Base-by-base conservation (phyloP, 2,113 vertebrate genomes). In the Plecturocebus donacophilus region DNA sequence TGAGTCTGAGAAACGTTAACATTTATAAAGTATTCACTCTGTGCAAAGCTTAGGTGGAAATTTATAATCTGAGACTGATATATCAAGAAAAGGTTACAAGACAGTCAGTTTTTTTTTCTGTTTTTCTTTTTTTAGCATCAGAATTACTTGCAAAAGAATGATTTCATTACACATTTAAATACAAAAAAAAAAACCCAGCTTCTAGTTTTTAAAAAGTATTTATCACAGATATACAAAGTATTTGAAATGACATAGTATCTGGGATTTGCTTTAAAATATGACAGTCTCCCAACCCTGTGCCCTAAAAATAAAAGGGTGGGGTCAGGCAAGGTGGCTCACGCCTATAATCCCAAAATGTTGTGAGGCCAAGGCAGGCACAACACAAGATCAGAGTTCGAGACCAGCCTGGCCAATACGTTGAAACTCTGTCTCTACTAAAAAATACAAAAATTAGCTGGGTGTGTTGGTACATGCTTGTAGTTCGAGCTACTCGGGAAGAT, bases 1-100 rank as follows among this genome's bases (percentile, higher is more conserved):
- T 58, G 61, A 96, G 49, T 96, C 14, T 95, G 54, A 93, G 52
- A 95, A 64, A 96, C 85, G 54, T 84, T 88, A 47, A 77, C 42
- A 93, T 61, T 73, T 80, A 81, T 21, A 81, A 84, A 97, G 23
- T 54, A 94, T 66, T 96, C 45, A 66, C 42, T 92, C 38, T 56
- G 85, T 89, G 32, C 40, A 80, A 38, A 89, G 6, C 16, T 90
- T 80, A 80, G 42, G 49, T 1, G 49, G 49, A 97, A 94, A 91
- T 42, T 80, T 56, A 82, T n/a, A 70, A 52, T 64, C 8, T 87
- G 61, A 90, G 35, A 79, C 52, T 92, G 40, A 87, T 64, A 79
- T 47, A 79, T n/a, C 70, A 83, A 96, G 27, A 91, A 25, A 93
- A 38, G 42, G 47, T n/a, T 71, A 2, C 82, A 76, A 54, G 66